Evolutionary conservation across 64 coral and sea anemone species (phyloP).

Genomic region (Acropora tenuis): DNA sequence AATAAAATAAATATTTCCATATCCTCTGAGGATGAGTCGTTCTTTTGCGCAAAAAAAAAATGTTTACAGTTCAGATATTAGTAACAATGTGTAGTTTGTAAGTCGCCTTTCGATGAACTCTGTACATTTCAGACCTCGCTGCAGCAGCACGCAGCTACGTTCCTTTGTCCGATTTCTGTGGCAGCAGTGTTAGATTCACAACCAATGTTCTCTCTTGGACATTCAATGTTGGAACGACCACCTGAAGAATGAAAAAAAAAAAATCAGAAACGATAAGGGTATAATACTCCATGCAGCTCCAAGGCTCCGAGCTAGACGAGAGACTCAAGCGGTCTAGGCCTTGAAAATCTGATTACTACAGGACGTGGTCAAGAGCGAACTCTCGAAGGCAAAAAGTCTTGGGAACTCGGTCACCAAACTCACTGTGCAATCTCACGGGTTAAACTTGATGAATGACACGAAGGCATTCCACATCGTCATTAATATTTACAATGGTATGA

Average conservation of each 20-base stretch:
- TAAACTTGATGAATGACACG: no score
- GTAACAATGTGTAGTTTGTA: neutral
- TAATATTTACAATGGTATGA: no score
- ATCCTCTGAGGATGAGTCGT: neutral
- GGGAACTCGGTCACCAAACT: no score
- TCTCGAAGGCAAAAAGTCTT: no score
- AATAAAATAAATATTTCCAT: neutral
- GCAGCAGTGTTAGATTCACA: neutral
- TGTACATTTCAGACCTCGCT: neutral
- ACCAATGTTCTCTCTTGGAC: conserved; percentile 36
- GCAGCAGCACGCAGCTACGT: neutral
- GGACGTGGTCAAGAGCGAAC: no score
- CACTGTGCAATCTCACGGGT: no score
- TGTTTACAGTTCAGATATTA: neutral
- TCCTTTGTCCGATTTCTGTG: conserved; percentile 1
- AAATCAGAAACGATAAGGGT: neutral
- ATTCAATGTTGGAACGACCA: conserved; percentile 1
- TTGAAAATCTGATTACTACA: no score
- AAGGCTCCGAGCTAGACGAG: no score
- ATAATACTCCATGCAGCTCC: no score
- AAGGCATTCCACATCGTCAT: no score
- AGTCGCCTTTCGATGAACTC: no score
- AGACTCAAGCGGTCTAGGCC: no score
- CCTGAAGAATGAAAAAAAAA: neutral
- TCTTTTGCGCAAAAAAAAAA: neutral